Percentiles rank a stretch among this genome's conserved stretches.
Conservation (phyloP, 1,140 invertebrate genomes). For the Nylanderia fulva region DNA sequence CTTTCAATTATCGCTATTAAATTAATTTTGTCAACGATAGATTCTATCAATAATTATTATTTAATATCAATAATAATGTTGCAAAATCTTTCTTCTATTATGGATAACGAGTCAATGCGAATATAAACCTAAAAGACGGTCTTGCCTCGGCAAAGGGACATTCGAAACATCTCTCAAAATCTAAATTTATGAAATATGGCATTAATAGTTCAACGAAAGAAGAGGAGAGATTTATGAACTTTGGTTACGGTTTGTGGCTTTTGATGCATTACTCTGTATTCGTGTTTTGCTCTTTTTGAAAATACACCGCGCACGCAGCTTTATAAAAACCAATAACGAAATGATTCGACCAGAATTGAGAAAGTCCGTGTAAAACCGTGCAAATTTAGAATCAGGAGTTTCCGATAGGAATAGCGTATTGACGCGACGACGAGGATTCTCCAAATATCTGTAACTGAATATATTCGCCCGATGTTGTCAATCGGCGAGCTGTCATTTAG, state of each 20-base stretch:
- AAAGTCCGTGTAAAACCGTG: too few species aligned
- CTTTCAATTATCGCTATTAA: neutral
- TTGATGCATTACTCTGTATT: neutral
- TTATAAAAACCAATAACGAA: slow-evolving; percentile 63
- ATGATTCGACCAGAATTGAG: slow-evolving; percentile 55
- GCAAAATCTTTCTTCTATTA: neutral
- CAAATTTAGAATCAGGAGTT: neutral
- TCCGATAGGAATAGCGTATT: neutral
- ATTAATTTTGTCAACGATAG: neutral
- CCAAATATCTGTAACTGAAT: neutral
- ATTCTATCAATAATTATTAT: neutral
- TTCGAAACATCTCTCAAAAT: neutral
- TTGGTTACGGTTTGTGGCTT: slow-evolving; percentile 15
- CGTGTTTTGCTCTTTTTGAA: slow-evolving; percentile 45
- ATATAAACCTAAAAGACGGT: too few species aligned
- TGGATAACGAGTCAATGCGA: neutral
- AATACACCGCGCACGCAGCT: slow-evolving; percentile 35
- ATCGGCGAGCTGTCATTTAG: slow-evolving; percentile 4
- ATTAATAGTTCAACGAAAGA: slow-evolving; percentile 29
- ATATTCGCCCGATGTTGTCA: neutral
- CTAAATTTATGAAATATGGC: neutral
- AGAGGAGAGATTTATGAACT: slow-evolving; percentile 5
- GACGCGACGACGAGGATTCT: neutral
- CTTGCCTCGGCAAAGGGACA: neutral
- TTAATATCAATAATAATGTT: neutral